Conservation (phyloP, 64 coral and sea anemone genomes). For the Porites lutea region DNA sequence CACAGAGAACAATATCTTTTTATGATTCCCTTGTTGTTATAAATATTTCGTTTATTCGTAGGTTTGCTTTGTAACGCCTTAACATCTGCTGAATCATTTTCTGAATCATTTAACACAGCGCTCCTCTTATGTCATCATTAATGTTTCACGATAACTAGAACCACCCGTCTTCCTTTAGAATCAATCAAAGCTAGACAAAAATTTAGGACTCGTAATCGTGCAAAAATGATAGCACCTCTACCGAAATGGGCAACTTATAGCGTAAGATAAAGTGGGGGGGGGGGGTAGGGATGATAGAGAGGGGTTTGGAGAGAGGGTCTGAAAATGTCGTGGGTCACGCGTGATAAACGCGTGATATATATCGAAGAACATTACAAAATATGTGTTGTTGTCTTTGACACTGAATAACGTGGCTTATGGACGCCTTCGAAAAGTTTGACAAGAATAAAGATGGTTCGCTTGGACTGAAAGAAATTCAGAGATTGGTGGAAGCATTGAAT, state of each 20-base stretch:
- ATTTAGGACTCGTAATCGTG: too few relatives aligned
- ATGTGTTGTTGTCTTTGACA: conserved; percentile 49
- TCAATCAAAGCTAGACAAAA: too few relatives aligned
- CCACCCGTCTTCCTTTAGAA: too few relatives aligned
- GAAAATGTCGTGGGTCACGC: too few relatives aligned
- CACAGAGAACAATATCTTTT: conserved; percentile 87
- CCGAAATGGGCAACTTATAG: background rate
- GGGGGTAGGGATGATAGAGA: background rate
- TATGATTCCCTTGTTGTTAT: background rate
- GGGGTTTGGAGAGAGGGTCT: background rate
- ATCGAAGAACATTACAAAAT: background rate
- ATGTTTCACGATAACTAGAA: too few relatives aligned
- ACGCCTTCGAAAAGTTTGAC: conserved; percentile 88
- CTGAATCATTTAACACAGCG: too few relatives aligned
- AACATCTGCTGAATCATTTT: too few relatives aligned
- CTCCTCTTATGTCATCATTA: too few relatives aligned
- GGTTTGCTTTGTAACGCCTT: too few relatives aligned
- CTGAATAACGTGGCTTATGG: conserved; percentile 67
- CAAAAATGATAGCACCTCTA: too few relatives aligned
- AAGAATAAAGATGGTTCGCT: conserved; percentile 89
- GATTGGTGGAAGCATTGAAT: conserved; percentile 73
- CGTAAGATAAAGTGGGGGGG: background rate
- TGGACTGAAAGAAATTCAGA: conserved; percentile 69
- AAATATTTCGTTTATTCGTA: too few relatives aligned
- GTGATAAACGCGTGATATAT: too few relatives aligned